These are phyloP conservation scores for Musca vetustissima DNA, from an alignment of 1,140 invertebrate species.

Conservation along the genomic window DNA sequence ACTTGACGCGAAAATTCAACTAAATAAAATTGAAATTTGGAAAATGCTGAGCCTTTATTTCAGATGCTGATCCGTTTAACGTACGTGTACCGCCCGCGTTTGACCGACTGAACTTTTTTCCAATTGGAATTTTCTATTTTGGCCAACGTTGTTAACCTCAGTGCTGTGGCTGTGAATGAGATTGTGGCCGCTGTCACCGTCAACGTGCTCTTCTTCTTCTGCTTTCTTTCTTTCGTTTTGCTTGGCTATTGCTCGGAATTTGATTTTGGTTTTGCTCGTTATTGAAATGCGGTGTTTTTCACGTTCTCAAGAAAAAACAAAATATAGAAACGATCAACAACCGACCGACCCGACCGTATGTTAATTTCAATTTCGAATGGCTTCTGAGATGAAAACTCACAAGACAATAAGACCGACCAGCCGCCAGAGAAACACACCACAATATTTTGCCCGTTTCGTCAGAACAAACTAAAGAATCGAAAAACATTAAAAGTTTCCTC, in stretches of 20 bases:
- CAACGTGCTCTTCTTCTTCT: background rate
- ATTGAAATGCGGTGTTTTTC: background rate
- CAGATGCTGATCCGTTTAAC: conserved; percentile 18
- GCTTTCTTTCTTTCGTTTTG: no score
- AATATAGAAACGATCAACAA: background rate
- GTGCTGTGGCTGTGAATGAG: no score
- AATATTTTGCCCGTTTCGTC: no score
- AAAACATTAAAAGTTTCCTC: no score
- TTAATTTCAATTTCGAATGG: conserved; percentile 15
- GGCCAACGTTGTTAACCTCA: no score
- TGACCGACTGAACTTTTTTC: conserved; percentile 51
- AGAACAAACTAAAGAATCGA: no score
- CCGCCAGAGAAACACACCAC: no score
- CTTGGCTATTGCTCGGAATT: background rate
- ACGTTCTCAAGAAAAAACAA: background rate
- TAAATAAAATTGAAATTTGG: no score
- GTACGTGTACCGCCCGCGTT: conserved; percentile 28
- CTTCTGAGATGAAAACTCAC: background rate
- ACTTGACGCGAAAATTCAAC: background rate
- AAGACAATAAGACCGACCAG: no score
- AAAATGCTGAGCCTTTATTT: conserved; percentile 26
- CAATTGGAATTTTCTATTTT: conserved; percentile 22
- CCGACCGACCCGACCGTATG: conserved; percentile 7
- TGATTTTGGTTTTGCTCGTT: conserved; percentile 1
- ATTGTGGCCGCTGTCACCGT: no score